Evolutionary conservation across 2,888 invertebrate genomes (phyloP).

Genomic region (Koerneria pararmatus): DNA sequence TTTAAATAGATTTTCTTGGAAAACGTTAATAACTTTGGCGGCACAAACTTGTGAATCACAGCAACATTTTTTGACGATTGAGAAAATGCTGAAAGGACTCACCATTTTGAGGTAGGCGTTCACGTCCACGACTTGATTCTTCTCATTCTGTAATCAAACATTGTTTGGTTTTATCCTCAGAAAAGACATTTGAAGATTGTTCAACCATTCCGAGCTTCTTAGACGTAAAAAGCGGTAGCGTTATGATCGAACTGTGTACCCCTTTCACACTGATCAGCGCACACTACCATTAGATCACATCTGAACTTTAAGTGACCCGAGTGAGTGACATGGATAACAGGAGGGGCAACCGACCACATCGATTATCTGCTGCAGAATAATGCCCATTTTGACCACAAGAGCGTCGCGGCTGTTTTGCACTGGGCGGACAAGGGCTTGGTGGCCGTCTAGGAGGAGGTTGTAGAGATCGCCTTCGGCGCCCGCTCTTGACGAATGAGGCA

Average conservation of each 20-base stretch:
- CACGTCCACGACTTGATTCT: slow-evolving; percentile 46
- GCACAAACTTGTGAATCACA: too few relatives aligned
- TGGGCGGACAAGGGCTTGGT: slow-evolving; percentile 40
- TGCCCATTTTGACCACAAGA: slow-evolving; percentile 42
- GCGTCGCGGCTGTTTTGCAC: slow-evolving; percentile 38
- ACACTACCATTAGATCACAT: neutral
- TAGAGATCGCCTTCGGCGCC: slow-evolving; percentile 36
- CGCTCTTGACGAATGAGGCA: neutral
- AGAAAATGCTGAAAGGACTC: neutral
- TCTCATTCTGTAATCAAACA: slow-evolving; percentile 35
- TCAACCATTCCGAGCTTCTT: neutral
- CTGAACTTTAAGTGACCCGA: neutral
- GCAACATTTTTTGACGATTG: neutral
- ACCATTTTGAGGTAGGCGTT: slow-evolving; percentile 45
- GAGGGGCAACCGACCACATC: slow-evolving; percentile 27
- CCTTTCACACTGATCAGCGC: too few relatives aligned
- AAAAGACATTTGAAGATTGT: neutral
- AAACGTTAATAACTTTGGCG: too few relatives aligned
- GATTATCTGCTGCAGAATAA: slow-evolving; percentile 36
- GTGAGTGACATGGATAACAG: neutral
- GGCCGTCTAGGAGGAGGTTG: slow-evolving; percentile 37
- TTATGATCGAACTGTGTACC: too few relatives aligned
- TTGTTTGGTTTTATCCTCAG: neutral
- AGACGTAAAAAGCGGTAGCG: neutral
- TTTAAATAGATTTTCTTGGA: too few relatives aligned